phyloP scores from a whole-genome alignment of 2,113 vertebrate genomes.

The Plecotus auritus region DNA sequence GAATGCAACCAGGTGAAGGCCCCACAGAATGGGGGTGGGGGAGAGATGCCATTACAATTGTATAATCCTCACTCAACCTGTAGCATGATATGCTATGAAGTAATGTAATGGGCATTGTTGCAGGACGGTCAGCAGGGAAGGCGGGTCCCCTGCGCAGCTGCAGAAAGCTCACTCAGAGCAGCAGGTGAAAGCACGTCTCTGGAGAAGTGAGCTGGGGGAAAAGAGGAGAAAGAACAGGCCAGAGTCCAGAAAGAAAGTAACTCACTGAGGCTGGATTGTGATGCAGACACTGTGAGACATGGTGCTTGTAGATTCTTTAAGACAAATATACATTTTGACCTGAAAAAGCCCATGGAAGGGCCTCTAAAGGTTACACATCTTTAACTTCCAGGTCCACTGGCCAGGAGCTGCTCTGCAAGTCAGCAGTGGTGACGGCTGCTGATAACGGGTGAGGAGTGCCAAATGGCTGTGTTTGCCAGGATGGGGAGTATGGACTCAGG shows the following conservation, averaged over 20 bases:
- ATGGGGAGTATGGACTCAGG: fast-evolving
- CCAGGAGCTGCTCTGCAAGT: no score
- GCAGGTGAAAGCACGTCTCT: no score
- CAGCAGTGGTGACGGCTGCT: no score
- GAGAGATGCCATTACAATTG: fast-evolving
- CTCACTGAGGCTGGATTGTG: fast-evolving
- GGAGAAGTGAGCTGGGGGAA: fast-evolving
- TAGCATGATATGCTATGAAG: fast-evolving
- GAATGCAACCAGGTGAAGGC: no score
- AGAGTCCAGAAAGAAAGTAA: fast-evolving
- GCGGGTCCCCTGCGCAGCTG: fast-evolving
- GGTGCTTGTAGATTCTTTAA: neutral
- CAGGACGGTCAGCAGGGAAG: fast-evolving
- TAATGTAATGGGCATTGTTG: fast-evolving
- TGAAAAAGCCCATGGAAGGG: no score
- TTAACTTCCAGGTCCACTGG: fast-evolving
- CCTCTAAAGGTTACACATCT: neutral
- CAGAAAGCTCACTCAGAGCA: fast-evolving
- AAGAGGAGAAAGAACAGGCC: fast-evolving
- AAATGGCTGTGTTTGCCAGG: fast-evolving
- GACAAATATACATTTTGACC: no score
- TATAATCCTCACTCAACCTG: fast-evolving
- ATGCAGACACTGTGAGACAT: fast-evolving
- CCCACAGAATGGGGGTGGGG: neutral
- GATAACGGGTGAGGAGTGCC: fast-evolving